phyloP scores from a whole-genome alignment of 2,888 invertebrate species.

The Nineta flava region DNA sequence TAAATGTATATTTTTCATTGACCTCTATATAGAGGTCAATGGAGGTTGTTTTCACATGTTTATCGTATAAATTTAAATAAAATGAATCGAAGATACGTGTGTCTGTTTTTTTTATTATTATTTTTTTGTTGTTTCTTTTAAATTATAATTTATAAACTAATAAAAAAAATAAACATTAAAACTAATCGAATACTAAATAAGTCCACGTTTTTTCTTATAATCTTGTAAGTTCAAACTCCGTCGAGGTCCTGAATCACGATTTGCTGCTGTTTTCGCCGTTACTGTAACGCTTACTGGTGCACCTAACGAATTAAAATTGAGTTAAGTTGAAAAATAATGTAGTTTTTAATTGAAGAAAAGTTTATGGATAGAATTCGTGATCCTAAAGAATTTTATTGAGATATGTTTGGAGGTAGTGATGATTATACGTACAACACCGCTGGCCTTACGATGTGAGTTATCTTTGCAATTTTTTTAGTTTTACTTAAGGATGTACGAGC shows the following conservation, averaged over 20 bases:
- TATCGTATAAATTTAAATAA: no score
- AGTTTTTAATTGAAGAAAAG: background rate
- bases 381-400: background rate
- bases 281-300: slow-evolving; percentile 53
- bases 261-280: slow-evolving; percentile 53
- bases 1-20: no score
- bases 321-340: background rate
- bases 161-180: no score
- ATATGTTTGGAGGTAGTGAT: no score
- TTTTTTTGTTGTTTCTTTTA: background rate
- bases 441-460: no score
- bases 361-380: background rate
- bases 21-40: no score
- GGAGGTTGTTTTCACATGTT: no score
- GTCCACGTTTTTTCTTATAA: slow-evolving; percentile 83
- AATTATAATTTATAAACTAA: background rate
- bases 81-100: no score
- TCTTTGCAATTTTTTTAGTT: no score
- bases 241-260: slow-evolving; percentile 67
- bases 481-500: no score
- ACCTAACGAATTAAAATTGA: slow-evolving; percentile 33
- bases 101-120: no score
- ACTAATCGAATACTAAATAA: slow-evolving; percentile 41
- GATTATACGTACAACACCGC: no score
- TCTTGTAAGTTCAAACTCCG: slow-evolving; percentile 79